These are phyloP conservation scores for Adelges cooleyi DNA, from an alignment of 1,140 invertebrate genomes.

Conservation along the genomic window DNA sequence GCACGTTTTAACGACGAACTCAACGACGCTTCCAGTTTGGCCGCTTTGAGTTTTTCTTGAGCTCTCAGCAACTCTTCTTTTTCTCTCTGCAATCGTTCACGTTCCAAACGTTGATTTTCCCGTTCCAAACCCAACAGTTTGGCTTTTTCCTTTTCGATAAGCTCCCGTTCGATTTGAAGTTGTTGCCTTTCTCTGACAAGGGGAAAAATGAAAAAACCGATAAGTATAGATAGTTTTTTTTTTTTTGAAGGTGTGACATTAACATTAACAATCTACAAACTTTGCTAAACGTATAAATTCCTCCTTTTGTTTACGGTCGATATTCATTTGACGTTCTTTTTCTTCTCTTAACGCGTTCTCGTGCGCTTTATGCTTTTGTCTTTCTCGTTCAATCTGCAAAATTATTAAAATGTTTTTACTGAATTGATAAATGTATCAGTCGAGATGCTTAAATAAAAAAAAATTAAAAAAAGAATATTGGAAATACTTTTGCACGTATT, in stretches of 20 bases:
- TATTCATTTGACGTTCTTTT: conserved; percentile 56
- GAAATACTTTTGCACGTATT: not conserved
- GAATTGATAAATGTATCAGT: no score
- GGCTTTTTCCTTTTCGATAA: conserved; percentile 63
- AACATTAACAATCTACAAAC: conserved; percentile 15
- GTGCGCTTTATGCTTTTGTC: conserved; percentile 60
- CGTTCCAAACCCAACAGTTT: conserved; percentile 67
- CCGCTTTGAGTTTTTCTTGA: conserved; percentile 22
- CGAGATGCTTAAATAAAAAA: not conserved
- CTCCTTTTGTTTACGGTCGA: conserved; percentile 62
- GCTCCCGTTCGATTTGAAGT: conserved; percentile 59
- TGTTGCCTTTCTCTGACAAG: conserved; percentile 55
- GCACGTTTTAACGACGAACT: no score
- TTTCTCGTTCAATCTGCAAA: conserved; percentile 57
- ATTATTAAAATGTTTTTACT: not conserved
- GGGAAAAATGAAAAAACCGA: conserved; percentile 27
- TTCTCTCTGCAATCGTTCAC: conserved; percentile 51
- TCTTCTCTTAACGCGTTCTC: conserved; percentile 59
- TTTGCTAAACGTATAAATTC: conserved; percentile 64
- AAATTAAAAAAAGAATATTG: not conserved
- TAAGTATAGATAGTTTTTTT: conserved; percentile 8
- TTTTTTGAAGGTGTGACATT: no score
- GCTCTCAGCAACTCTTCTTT: conserved; percentile 29
- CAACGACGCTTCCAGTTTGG: no score
- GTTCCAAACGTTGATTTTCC: conserved; percentile 61